A percentile compares a stretch with the other conserved stretches of the same genome.
Evolutionary conservation across 2,113 vertebrate species (phyloP).

Genomic region (Chiloscyllium plagiosum): DNA sequence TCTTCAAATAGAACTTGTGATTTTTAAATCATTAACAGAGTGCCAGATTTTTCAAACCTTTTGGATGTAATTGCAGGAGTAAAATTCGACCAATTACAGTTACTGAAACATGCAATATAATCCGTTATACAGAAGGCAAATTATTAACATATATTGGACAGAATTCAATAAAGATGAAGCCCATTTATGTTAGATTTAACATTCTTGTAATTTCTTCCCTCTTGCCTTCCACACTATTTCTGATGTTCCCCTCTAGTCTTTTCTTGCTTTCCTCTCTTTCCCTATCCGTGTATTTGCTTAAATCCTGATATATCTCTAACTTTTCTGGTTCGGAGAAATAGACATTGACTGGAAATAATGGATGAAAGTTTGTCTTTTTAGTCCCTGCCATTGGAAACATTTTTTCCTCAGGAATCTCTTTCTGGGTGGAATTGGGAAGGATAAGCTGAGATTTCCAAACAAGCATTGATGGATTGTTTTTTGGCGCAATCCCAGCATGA

Average conservation of each 20-base stretch:
- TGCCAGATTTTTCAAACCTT: not conserved
- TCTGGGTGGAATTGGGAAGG: no score
- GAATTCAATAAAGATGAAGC: not conserved
- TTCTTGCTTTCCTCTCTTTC: no score
- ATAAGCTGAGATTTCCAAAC: no score
- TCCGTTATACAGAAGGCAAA: not conserved
- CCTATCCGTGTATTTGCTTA: no score
- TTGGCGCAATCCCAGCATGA: no score
- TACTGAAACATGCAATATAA: not conserved
- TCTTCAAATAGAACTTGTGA: not conserved
- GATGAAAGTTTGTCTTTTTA: no score
- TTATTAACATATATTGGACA: not conserved
- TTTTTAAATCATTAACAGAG: not conserved
- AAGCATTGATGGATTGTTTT: no score
- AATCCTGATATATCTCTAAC: no score
- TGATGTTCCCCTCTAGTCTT: not conserved
- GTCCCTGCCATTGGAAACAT: no score
- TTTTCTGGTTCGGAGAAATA: no score
- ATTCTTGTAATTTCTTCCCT: not conserved
- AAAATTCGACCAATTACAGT: not conserved
- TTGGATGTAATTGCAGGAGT: not conserved
- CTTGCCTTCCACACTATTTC: not conserved
- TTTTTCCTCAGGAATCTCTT: no score
- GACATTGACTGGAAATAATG: no score
- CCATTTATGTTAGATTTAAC: not conserved